Base-by-base conservation (phyloP, 2,888 invertebrate species). In the Coleophora deauratella region DNA sequence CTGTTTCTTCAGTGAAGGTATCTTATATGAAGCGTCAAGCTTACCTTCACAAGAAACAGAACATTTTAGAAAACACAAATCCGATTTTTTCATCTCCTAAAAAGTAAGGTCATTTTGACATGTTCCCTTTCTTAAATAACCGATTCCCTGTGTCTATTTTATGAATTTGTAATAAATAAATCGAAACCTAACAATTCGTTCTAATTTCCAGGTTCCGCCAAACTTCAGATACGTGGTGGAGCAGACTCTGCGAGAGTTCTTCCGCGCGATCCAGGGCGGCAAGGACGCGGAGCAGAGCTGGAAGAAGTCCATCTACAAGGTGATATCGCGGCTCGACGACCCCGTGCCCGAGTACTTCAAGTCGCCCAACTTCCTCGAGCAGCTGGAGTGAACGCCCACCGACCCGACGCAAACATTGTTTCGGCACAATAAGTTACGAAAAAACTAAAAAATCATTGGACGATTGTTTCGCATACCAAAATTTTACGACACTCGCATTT, bases 231-330 rank as follows among this genome's bases (percentile, higher is more conserved):
- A 91, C 78, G 98, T 99, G 59, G 96, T 99, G 50, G 98, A 99
- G 81, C 96, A 97, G 82, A 99, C 99, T 45, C 89, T 99, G 53
- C 91, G 96, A 57, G 99, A 99, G 87, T 99, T 99, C 90, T 99
- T 96, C 93, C 96, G 97, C 85, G 96, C 99, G 59, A 95, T 99
- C 72, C 94, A 95, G 76, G 92, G 94, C 66, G 97, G 96, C 57
- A 97, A 98, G 84, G 99, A 99, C 87, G 89, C 92, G 46, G 99
- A 99, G 76, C 99, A 98, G 81, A 98, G 98, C 70, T 99, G 99
- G 99, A 99, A 99, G 89, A 99, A 99, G 86, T 94, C 98, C 67
- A 99, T 99, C 86, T 99, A 99, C 91, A 99, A 99, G 86, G 94
- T 99, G 69, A 99, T 99, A 85, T 98, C 98, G 66, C 93, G 99